Evolutionary conservation across 1,140 invertebrate genomes (phyloP).

Genomic region (Lepidostoma basale): DNA sequence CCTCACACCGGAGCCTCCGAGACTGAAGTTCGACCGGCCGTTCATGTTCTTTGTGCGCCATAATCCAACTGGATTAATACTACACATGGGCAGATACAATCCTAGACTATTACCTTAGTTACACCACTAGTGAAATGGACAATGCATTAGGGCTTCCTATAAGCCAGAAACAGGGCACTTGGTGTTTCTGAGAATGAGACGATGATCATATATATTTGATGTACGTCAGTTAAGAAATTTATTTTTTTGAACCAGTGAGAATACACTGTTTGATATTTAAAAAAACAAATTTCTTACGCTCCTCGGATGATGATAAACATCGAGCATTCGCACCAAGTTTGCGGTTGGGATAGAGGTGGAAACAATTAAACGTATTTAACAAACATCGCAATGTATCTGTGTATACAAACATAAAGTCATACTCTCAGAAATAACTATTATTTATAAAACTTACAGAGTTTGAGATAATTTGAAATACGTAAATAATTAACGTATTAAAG

Average conservation of each 20-base stretch:
- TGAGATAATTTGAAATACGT: no score
- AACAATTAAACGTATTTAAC: no score
- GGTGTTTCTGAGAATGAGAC: constrained; percentile 8
- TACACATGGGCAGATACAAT: constrained; percentile 85
- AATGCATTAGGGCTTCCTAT: background rate
- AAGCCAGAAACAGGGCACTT: background rate
- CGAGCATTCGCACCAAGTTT: background rate
- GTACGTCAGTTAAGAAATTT: constrained; percentile 39
- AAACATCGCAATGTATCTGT: no score
- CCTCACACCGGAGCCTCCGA: constrained; percentile 57
- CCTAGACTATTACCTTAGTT: constrained; percentile 73
- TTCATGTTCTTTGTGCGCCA: constrained; percentile 86
- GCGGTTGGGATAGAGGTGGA: constrained; percentile 3
- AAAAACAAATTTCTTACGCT: constrained; percentile 46
- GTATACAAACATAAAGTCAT: no score
- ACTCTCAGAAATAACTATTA: no score
- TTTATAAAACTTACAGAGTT: no score
- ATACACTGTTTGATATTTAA: constrained; percentile 34
- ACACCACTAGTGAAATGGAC: background rate
- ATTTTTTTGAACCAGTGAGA: constrained; percentile 43
- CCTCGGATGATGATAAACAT: no score
- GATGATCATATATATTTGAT: background rate
- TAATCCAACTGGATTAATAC: constrained; percentile 83
- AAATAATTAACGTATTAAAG: no score
- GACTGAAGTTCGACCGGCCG: constrained; percentile 81